A percentile compares a stretch with the other conserved stretches of the same genome.
These are phyloP conservation scores for Ardeotis arabs DNA, from an alignment of 2,113 vertebrate species.

Conservation along the genomic window DNA sequence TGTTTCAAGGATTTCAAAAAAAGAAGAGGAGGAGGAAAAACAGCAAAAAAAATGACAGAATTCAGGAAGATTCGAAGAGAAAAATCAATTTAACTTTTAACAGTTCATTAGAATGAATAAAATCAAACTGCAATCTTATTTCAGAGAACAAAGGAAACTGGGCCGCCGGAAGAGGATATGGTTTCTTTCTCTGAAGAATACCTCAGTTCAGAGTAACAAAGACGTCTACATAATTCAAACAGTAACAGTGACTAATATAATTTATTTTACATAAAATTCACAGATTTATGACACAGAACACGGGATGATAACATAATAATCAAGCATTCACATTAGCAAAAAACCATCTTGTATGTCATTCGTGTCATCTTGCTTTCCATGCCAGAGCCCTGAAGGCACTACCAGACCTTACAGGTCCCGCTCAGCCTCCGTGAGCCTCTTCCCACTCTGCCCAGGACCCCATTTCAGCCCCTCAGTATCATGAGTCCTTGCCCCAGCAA, in stretches of 20 bases:
- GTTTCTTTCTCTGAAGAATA: neutral
- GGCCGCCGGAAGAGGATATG: rapidly evolving
- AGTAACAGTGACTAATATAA: neutral
- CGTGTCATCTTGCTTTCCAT: neutral
- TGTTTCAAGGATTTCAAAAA: neutral
- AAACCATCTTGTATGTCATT: neutral
- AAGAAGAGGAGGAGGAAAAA: neutral
- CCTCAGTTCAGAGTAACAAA: neutral
- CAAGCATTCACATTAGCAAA: neutral
- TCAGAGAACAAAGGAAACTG: neutral
- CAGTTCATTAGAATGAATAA: neutral
- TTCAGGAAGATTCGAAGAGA: neutral
- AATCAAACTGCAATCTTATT: neutral
- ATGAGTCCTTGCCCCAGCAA: neutral
- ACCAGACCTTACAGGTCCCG: rapidly evolving
- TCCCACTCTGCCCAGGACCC: rapidly evolving
- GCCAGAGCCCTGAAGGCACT: neutral
- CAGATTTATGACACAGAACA: neutral
- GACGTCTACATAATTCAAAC: neutral
- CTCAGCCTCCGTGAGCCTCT: rapidly evolving
- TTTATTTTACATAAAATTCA: neutral
- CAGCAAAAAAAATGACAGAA: neutral
- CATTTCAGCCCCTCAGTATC: neutral
- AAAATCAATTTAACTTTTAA: neutral
- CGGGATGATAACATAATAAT: neutral